Evolutionary conservation across 2,888 invertebrate genomes (phyloP), one percentile per base, ranked within the genome.

Genomic region (Ethmia dodecea): DNA sequence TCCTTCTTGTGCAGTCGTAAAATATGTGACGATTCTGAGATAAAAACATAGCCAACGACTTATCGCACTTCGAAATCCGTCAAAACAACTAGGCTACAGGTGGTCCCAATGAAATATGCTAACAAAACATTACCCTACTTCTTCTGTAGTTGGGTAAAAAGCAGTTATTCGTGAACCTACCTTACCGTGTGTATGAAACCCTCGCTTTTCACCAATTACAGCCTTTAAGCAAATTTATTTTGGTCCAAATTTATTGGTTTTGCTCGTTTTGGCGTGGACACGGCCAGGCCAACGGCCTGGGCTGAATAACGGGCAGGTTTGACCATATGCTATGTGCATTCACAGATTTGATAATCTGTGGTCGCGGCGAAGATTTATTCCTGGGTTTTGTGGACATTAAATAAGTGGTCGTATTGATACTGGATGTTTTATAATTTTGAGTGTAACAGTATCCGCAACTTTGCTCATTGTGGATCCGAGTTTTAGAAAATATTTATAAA

Each of bases 171-270:
- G 22, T 5, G 8, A n/a, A 22, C n/a, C 22, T 2, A 8, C 8
- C 22, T 22, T 8, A 22, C 22, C n/a, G 22, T 22, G 5, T 22
- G 9, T 22, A 22, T 22, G 8, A 22, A 22, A 22, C 22, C 33
- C n/a, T 28, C 24, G 16, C 29, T 45, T 45, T 43, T 39, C 39
- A 40, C 44, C 50, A 48, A 52, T 51, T 49, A 51, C 39, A 31
- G 16, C 8, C 20, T 37, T 31, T 33, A 40, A 43, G 35, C 45
- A 33, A 42, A 48, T 45, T 51, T 43, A 49, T 51, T 47, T 49
- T 47, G 42, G 45, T 39, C 34, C 44, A 43, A 38, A 35, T 47
- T 43, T 38, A 41, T 46, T 40, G 41, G 8, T 22, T 42, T 45
- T 43, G 39, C 35, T 45, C 41, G 43, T 45, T 45, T 46, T 42